Evolutionary conservation across 53 echinoderm and acorn worm genomes (phyloP).

Genomic region (Echinometra lucunter): DNA sequence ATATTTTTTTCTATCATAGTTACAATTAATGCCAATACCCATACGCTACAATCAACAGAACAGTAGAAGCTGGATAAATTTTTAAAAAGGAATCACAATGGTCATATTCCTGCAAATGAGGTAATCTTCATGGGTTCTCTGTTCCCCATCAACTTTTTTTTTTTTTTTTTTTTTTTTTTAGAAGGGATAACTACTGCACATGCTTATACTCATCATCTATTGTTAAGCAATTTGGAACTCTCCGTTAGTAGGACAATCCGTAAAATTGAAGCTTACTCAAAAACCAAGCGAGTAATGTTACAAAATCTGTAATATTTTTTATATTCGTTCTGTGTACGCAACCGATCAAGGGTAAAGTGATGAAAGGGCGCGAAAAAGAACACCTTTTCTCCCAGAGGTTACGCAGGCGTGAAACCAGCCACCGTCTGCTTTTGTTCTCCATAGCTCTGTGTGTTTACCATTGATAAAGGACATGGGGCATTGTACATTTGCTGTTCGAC

Average conservation of each 20-base stretch:
- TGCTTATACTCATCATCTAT: too few relatives aligned
- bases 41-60: too few relatives aligned
- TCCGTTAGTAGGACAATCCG: neutral
- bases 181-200: too few relatives aligned
- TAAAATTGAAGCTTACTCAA: neutral
- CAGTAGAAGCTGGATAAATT: too few relatives aligned
- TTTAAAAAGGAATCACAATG: too few relatives aligned
- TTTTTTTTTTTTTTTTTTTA: too few relatives aligned
- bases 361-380: constrained; percentile 31
- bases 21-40: too few relatives aligned
- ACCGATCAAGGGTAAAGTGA: neutral
- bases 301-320: constrained; percentile 25
- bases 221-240: too few relatives aligned
- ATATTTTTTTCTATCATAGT: too few relatives aligned
- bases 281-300: neutral
- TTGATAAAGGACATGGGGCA: neutral
- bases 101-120: too few relatives aligned
- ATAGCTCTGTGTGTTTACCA: constrained; percentile 23
- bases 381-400: neutral
- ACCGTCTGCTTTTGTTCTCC: neutral
- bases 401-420: neutral
- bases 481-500: neutral
- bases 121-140: too few relatives aligned
- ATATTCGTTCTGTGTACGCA: neutral
- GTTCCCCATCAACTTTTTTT: too few relatives aligned